Evolutionary conservation across 2,113 vertebrate species (phyloP), one percentile per base, ranked within the genome.

Genomic region (Xiphophorus couchianus): DNA sequence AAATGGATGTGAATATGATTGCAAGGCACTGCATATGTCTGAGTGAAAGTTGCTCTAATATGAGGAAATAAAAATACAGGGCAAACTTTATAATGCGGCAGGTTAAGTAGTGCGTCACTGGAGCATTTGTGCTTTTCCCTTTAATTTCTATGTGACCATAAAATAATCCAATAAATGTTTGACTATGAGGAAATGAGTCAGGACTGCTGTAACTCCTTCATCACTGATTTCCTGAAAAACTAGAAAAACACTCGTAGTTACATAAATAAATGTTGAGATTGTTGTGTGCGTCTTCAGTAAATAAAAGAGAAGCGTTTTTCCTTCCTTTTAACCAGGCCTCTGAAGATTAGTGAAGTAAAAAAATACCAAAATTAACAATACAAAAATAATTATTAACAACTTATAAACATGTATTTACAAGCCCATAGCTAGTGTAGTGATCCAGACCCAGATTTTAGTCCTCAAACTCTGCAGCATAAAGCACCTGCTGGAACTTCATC

Each of bases 401-500:
- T 44, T 72, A 25, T 66, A 39, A 33, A 14, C 28, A 19, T 42
- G 39, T 42, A 61, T 69, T 82, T 81, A 73, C 42, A 76, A 22
- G 33, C 15, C 25, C 11, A 58, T n/a, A 58, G 51, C 7, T 58
- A 11, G 51, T 3, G 25, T 58, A 58, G 2, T 25, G 51, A 58
- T 58, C 51, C 51, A n/a, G 51, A n/a, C 7, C 51, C 51, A 58
- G n/a, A 42, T 3, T 64, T 78, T 13, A 85, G 69, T 84, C 84
- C 33, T 90, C 86, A 82, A 91, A 91, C 80, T 91, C 90, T 65
- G 90, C 88, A 65, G 84, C 72, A 78, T 90, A 91, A 68, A 91
- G 84, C 64, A 91, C 86, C 75, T 91, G 85, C 77, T 91, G 90
- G 74, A 91, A 91, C 67, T 87, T 91, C 85, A 91, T 89, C 39